These are phyloP conservation scores for Myotis findleyi DNA, from an alignment of 2,797 vertebrate species.

Conservation along the genomic window DNA sequence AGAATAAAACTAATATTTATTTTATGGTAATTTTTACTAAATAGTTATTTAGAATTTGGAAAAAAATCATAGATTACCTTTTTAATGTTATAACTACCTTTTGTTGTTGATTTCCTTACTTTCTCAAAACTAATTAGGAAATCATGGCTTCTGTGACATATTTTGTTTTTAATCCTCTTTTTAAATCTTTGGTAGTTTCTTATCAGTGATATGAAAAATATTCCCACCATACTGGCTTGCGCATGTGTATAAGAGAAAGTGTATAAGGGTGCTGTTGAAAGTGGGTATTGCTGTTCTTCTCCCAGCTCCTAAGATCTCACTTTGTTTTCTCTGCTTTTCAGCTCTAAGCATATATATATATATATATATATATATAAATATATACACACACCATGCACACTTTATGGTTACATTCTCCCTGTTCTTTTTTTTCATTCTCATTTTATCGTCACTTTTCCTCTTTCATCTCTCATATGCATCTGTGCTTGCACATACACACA, in stretches of 20 bases:
- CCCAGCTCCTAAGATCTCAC: background rate
- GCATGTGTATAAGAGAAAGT: background rate
- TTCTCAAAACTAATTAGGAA: constrained; percentile 28
- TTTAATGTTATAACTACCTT: constrained; percentile 8
- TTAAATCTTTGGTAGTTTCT: constrained; percentile 28
- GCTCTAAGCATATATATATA: background rate
- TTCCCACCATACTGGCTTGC: background rate
- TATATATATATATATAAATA: too few species aligned
- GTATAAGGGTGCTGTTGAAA: background rate
- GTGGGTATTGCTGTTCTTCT: background rate
- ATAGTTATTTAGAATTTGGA: constrained; percentile 48
- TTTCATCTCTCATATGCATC: background rate
- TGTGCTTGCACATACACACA: background rate
- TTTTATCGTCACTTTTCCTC: constrained; percentile 2
- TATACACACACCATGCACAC: background rate
- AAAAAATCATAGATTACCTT: background rate
- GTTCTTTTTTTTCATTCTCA: background rate
- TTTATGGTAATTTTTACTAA: constrained; percentile 53
- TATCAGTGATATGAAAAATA: background rate
- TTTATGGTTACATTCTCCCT: background rate
- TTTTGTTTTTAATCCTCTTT: background rate
- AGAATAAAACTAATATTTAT: constrained; percentile 45
- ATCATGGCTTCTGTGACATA: background rate
- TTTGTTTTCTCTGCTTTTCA: constrained; percentile 43
- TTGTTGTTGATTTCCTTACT: background rate